phyloP scores from a whole-genome alignment of 2,797 vertebrate species.

The Poeciliopsis turneri region DNA sequence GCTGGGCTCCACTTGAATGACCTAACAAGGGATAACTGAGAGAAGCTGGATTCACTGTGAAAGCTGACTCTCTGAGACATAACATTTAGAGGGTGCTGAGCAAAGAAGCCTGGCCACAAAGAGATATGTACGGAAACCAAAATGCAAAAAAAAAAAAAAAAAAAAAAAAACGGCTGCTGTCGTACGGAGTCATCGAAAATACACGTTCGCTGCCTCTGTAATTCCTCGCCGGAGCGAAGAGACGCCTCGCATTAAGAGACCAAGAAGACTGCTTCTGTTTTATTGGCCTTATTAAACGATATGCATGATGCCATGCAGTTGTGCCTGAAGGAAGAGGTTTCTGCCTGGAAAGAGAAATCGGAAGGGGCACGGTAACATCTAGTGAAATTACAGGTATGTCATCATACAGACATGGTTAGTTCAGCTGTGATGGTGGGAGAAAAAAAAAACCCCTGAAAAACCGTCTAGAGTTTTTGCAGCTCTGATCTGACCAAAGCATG shows the following conservation, averaged over 20 bases:
- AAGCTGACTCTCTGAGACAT: constrained; percentile 20
- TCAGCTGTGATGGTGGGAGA: background rate
- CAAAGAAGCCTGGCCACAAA: constrained; percentile 3
- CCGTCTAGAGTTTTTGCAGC: background rate
- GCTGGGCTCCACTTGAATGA: constrained; percentile 29
- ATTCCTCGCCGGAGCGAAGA: background rate
- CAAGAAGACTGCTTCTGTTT: background rate
- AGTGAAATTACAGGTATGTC: background rate
- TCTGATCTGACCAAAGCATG: background rate
- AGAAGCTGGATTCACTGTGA: constrained; percentile 37
- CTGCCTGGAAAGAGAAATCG: background rate
- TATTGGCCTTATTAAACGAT: background rate
- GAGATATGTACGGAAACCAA: background rate
- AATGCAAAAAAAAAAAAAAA: background rate
- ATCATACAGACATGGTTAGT: background rate
- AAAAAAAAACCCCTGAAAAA: background rate
- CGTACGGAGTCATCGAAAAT: background rate
- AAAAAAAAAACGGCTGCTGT: background rate
- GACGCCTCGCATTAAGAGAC: background rate
- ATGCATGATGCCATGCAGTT: background rate
- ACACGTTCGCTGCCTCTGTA: background rate
- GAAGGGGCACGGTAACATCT: too few relatives aligned
- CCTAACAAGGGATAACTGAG: constrained; percentile 30
- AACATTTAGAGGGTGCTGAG: constrained; percentile 18
- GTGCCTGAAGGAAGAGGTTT: background rate